Conservation (phyloP, 1,140 invertebrate genomes). For the Latrodectus geometricus region DNA sequence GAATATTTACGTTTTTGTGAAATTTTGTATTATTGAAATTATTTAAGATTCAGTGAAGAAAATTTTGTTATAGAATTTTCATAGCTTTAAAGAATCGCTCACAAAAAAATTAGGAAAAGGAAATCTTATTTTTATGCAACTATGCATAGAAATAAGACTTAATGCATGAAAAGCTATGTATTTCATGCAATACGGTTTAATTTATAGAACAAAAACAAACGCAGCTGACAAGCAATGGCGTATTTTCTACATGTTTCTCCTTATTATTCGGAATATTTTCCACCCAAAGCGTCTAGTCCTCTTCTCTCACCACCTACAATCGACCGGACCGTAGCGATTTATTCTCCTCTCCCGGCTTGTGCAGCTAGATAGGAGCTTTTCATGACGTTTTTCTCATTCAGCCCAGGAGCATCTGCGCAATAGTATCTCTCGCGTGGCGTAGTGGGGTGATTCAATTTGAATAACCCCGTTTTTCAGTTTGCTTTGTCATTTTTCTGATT, state of each 20-base stretch:
- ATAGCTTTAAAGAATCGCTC: no score
- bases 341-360: slow-evolving; percentile 14
- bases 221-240: background rate
- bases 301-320: slow-evolving; percentile 4
- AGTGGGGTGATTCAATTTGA: background rate
- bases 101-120: no score
- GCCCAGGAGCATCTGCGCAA: slow-evolving; percentile 24
- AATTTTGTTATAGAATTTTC: no score
- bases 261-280: background rate
- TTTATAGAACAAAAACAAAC: no score
- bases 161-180: no score
- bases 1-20: no score
- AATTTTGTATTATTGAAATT: no score
- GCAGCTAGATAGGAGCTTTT: background rate
- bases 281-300: background rate
- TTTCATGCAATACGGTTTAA: no score
- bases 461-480: background rate
- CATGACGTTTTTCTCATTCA: background rate
- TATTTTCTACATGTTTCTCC: background rate
- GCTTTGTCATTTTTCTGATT: slow-evolving; percentile 3
- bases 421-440: background rate
- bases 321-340: slow-evolving; percentile 40
- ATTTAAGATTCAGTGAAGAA: no score
- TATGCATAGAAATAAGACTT: no score
- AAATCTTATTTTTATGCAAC: no score